These are phyloP conservation scores for Loxodonta africana DNA, from an alignment of 2,113 vertebrate genomes.

Conservation along the genomic window DNA sequence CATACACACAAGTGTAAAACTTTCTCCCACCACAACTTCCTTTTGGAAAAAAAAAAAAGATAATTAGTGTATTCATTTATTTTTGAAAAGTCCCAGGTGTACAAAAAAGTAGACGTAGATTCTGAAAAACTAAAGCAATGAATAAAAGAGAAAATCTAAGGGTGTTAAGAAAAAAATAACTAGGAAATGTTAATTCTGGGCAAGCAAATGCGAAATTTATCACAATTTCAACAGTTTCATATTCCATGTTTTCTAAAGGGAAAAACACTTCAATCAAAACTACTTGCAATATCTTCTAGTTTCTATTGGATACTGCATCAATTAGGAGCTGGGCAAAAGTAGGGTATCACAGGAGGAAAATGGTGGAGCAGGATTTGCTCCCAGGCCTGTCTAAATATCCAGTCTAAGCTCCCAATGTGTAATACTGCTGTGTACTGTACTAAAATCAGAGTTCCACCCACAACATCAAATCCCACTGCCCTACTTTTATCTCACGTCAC, in stretches of 20 bases:
- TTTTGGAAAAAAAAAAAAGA: background rate
- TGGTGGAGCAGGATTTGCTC: background rate
- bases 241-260: constrained; percentile 1
- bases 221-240: background rate
- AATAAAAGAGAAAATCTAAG: constrained; percentile 60
- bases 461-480: background rate
- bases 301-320: background rate
- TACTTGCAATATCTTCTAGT: background rate
- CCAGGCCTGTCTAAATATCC: background rate
- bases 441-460: background rate
- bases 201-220: background rate
- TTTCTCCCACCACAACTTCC: background rate
- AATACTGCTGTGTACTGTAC: background rate
- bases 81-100: constrained; percentile 29
- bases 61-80: background rate
- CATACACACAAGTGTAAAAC: background rate
- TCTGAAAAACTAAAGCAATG: background rate
- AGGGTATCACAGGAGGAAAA: background rate
- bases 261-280: constrained; percentile 32
- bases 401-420: background rate
- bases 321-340: constrained; percentile 18
- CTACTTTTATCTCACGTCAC: background rate
- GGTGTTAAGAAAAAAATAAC: constrained; percentile 9
- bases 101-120: constrained; percentile 1
- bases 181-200: background rate